A percentile compares a stretch with the other conserved stretches of the same genome.
Conservation (phyloP, 2,113 vertebrate genomes). For the Megaceryle torquata region DNA sequence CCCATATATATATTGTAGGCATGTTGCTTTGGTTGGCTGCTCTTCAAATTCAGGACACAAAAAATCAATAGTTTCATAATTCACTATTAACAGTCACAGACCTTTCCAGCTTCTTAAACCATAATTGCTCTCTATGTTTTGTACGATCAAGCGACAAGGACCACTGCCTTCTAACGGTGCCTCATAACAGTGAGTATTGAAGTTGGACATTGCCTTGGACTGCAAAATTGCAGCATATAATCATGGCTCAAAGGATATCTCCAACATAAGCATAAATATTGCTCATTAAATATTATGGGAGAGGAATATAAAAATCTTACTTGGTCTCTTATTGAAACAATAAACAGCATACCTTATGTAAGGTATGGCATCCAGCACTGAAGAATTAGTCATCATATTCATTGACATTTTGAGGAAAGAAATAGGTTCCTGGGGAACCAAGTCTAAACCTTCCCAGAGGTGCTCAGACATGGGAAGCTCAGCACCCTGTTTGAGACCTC, state of each 20-base stretch:
- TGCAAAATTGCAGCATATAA: constrained; percentile 27
- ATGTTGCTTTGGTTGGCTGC: not conserved
- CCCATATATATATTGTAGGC: not conserved
- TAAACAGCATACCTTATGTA: not conserved
- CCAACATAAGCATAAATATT: constrained; percentile 31
- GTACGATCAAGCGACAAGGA: not conserved
- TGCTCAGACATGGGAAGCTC: not conserved
- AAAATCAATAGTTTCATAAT: constrained; percentile 29
- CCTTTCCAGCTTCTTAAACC: not conserved
- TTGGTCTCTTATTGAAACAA: not conserved
- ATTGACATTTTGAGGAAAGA: not conserved
- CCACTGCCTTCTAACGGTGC: not conserved
- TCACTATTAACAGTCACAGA: not conserved
- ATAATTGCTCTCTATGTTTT: not conserved
- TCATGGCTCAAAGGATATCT: not conserved
- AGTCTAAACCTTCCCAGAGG: not conserved
- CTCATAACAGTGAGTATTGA: not conserved
- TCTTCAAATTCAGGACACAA: not conserved
- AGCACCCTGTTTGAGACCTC: not conserved
- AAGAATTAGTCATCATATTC: not conserved
- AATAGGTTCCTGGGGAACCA: not conserved
- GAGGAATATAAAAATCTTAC: constrained; percentile 30
- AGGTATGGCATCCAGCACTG: not conserved
- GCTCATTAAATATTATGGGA: constrained; percentile 54
- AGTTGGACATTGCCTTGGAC: not conserved